Conservation (phyloP, 2,113 vertebrate species). For the Plectropomus leopardus region DNA sequence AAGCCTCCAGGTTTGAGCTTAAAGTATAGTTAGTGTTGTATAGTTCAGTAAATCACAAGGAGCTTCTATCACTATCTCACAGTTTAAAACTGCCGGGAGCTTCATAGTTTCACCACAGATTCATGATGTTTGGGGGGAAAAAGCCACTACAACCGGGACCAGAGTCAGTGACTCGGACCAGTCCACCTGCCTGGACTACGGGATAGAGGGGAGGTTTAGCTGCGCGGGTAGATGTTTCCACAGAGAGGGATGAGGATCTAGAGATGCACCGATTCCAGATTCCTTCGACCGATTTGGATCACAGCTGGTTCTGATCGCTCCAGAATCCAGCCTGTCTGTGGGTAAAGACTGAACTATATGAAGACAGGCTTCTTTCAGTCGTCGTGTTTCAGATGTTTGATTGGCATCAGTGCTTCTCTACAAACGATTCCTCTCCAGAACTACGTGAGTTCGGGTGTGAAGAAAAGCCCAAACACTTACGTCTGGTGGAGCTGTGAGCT, state of each 20-base stretch:
- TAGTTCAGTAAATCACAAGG: constrained; percentile 4
- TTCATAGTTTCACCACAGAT: neutral
- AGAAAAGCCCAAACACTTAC: constrained; percentile 70
- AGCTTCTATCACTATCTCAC: neutral
- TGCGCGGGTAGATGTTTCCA: neutral
- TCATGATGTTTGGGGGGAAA: neutral
- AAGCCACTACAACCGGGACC: neutral
- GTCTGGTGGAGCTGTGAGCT: constrained; percentile 67
- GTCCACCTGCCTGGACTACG: constrained; percentile 10
- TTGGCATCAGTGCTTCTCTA: constrained; percentile 44
- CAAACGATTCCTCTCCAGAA: constrained; percentile 23
- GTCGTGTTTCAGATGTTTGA: neutral
- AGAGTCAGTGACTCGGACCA: neutral
- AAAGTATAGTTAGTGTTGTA: neutral
- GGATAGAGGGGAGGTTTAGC: neutral
- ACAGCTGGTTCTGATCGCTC: neutral
- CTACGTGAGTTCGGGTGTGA: constrained; percentile 5
- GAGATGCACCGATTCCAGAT: constrained; percentile 43
- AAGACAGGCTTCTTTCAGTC: neutral
- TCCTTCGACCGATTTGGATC: neutral
- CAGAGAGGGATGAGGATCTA: constrained; percentile 41
- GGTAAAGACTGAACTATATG: neutral
- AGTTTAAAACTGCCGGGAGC: neutral
- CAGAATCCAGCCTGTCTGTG: neutral
- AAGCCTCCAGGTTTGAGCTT: neutral